Evolutionary conservation across 2,888 invertebrate species (phyloP).

Genomic region (Luperina testacea): DNA sequence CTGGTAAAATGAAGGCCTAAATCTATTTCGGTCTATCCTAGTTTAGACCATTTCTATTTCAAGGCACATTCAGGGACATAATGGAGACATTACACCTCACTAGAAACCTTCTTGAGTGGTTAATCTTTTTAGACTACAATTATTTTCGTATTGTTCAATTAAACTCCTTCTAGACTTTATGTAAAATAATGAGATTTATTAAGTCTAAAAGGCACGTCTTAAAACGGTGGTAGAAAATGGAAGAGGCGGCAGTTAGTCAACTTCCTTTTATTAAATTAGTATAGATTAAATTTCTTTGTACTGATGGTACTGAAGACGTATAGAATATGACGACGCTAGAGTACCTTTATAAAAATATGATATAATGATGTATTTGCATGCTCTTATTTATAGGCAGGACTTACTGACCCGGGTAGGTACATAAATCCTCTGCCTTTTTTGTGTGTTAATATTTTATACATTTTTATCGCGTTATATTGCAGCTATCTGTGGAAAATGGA

Average conservation of each 20-base stretch:
- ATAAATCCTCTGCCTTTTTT: slow-evolving; percentile 49
- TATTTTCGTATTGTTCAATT: slow-evolving; percentile 1
- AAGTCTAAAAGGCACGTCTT: not conserved
- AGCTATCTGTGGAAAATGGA: slow-evolving; percentile 55
- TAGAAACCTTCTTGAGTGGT: not conserved
- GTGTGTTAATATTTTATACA: slow-evolving; percentile 55
- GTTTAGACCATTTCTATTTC: slow-evolving; percentile 12
- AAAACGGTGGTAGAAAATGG: not conserved
- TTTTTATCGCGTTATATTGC: slow-evolving; percentile 55
- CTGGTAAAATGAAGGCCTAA: not conserved
- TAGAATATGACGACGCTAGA: not conserved
- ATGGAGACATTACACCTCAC: not conserved
- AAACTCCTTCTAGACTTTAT: not conserved
- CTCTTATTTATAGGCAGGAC: slow-evolving; percentile 40
- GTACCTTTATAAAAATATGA: not conserved
- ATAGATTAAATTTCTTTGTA: too few relatives aligned
- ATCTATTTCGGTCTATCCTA: slow-evolving; percentile 4
- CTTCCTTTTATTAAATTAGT: not conserved
- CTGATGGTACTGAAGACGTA: too few relatives aligned
- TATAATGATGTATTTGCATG: slow-evolving; percentile 18
- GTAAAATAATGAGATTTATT: not conserved
- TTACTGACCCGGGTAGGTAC: slow-evolving; percentile 37
- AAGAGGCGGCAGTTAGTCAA: not conserved
- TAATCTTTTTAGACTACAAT: not conserved
- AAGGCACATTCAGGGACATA: not conserved